phyloP scores from a whole-genome alignment of 2,888 invertebrate species.

The Eilema depressum region DNA sequence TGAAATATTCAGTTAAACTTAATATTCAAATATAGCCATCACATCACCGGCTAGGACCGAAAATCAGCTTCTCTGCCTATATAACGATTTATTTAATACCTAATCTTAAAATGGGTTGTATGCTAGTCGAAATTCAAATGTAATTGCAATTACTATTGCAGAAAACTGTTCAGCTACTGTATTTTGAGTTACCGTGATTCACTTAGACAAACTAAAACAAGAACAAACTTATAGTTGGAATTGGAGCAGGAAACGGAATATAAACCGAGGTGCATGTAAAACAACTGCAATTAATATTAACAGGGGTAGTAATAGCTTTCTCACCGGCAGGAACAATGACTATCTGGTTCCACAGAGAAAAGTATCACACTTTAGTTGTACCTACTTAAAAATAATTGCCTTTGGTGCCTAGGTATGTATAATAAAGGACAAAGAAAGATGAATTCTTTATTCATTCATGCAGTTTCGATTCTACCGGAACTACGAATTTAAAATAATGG shows the following conservation, averaged over 20 bases:
- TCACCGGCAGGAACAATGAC: constrained; percentile 6
- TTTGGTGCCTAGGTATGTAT: neutral
- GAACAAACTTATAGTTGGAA: constrained; percentile 17
- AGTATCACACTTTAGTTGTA: constrained; percentile 8
- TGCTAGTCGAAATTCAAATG: neutral
- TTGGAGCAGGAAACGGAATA: neutral
- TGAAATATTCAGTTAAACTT: too few relatives aligned
- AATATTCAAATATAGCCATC: too few relatives aligned
- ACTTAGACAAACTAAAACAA: constrained; percentile 9
- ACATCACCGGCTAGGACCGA: too few relatives aligned
- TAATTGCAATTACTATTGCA: neutral
- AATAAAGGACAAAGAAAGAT: neutral
- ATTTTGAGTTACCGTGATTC: neutral
- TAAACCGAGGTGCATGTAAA: constrained; percentile 17
- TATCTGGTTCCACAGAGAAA: neutral
- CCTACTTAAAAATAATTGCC: constrained; percentile 8
- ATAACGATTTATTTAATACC: neutral
- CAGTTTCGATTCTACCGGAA: neutral
- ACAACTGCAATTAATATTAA: constrained; percentile 22
- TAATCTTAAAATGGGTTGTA: neutral
- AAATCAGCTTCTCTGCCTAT: neutral
- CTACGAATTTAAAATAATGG: constrained; percentile 8
- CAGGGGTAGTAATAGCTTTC: constrained; percentile 20
- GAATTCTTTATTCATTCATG: neutral
- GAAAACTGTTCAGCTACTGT: neutral